Conservation (phyloP, 2,113 vertebrate species). For the Muntiacus muntjak region DNA sequence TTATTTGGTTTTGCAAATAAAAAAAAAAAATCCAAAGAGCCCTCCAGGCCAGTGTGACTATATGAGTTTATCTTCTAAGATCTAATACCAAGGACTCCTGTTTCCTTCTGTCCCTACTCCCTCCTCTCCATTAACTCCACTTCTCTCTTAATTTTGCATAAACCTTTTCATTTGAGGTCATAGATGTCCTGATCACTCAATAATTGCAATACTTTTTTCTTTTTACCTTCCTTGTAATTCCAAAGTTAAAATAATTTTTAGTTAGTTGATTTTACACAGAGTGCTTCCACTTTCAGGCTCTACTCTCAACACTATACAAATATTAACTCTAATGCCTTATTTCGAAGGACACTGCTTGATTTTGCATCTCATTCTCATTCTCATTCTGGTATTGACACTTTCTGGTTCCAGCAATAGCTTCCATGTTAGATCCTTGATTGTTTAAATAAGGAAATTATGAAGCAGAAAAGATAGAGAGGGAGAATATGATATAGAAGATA, state of each 20-base stretch:
- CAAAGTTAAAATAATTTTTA: background rate
- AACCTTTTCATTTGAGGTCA: background rate
- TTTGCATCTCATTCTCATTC: background rate
- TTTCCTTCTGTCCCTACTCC: background rate
- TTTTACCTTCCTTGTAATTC: background rate
- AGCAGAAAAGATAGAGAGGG: background rate
- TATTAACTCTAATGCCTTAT: background rate
- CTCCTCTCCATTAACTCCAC: constrained; percentile 8
- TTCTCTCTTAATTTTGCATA: background rate
- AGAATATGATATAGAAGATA: background rate
- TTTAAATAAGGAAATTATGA: constrained; percentile 14
- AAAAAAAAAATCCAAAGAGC: background rate
- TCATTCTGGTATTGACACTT: background rate
- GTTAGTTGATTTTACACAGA: background rate
- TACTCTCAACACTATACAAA: background rate
- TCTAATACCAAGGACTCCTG: background rate
- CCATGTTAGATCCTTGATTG: background rate
- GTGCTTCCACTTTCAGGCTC: background rate
- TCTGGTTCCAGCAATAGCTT: background rate
- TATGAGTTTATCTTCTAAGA: constrained; percentile 19
- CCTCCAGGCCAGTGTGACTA: background rate
- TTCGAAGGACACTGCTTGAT: background rate
- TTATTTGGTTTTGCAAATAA: background rate
- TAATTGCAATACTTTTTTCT: background rate
- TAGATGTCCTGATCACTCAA: background rate